These are phyloP conservation scores for Macrotis lagotis DNA, from an alignment of 2,113 vertebrate genomes.

Conservation along the genomic window DNA sequence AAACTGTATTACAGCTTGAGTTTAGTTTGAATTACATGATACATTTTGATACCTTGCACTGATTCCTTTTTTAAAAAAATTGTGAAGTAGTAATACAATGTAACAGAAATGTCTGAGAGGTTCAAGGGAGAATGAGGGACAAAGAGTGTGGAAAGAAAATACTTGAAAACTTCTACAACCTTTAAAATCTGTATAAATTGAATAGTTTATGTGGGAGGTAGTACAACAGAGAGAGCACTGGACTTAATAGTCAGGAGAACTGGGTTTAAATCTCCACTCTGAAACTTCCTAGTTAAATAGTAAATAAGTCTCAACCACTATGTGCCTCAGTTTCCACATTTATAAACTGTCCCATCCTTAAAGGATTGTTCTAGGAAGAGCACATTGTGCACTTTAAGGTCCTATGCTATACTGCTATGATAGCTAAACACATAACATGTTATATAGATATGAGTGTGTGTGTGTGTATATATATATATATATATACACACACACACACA, in stretches of 20 bases:
- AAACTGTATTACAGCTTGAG: fast-evolving
- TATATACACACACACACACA: no score
- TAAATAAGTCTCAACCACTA: not conserved
- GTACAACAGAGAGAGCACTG: not conserved
- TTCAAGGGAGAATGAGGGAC: not conserved
- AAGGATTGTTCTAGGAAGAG: not conserved
- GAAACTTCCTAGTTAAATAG: not conserved
- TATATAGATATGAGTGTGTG: no score
- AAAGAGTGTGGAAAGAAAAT: not conserved
- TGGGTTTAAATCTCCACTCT: not conserved
- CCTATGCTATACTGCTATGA: not conserved
- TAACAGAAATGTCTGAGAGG: not conserved
- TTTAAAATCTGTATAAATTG: not conserved
- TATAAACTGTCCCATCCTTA: not conserved
- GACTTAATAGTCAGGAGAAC: not conserved
- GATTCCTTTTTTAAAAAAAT: not conserved
- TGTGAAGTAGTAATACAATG: not conserved
- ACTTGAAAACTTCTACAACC: not conserved
- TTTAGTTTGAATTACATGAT: fast-evolving
- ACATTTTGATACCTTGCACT: fast-evolving
- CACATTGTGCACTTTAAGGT: not conserved
- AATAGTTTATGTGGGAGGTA: not conserved
- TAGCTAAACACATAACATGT: no score
- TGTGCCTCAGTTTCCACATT: not conserved
- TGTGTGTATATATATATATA: no score